Base-by-base conservation (phyloP, 2,113 vertebrate genomes). In the Lontra canadensis region DNA sequence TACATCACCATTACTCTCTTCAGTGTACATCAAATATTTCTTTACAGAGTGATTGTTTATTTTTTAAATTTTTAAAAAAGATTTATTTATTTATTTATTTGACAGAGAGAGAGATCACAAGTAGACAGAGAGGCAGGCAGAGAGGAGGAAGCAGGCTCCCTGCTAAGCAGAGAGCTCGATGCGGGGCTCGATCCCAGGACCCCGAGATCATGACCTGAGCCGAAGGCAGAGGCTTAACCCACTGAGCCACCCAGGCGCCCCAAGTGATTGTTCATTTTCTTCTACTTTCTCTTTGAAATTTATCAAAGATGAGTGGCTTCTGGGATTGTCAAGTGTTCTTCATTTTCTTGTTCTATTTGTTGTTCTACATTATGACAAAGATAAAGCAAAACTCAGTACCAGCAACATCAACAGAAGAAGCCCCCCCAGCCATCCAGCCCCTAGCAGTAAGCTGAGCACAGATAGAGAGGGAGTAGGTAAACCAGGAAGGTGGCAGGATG, bases 281-380 rank as follows among this genome's bases (percentile, higher is more conserved):
- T 90, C 55, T 21, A 59, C 26, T 69, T 94, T 79, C 39, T 26
- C 79, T 96, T 96, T 88, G 69, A 67, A 92, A 81, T 89, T 88
- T 84, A 79, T 84, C 81, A 67, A 67, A 96, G 92, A 71, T 52
- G 79, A 93, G 34, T 91, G 88, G 71, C 67, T 94, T 95, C 88
- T 85, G 79, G 71, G 88, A 88, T 47, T 78, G 63, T 73, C 92
- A 97, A 78, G 12, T 67, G 15, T 69, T 96, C 74, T 67, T 94
- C 44, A 94, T 86, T 96, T 97, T 73, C 55, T 88, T 57, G 3
- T 85, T 86, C 74, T 49, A 69, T 90, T 47, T 55, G 63, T 84
- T 97, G 92, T 71, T 97, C 76, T 65, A 69, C 80, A 95, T 95
- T 86, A 95, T 63, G 74, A 97, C 59, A 86, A 76, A 96, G 78